Conservation (phyloP, 2,797 vertebrate genomes). For the Brachymystax lenok region DNA sequence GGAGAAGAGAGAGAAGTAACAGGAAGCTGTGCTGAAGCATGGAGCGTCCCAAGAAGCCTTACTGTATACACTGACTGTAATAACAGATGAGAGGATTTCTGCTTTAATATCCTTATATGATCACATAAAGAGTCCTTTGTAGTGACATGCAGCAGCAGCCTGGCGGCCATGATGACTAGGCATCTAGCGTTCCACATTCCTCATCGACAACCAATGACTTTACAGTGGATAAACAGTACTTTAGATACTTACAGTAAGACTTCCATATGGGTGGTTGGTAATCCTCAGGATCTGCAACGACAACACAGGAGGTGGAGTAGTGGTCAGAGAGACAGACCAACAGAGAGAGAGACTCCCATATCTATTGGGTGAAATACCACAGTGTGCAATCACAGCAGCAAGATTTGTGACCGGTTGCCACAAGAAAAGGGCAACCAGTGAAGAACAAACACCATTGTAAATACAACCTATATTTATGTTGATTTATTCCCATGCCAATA, state of each 20-base stretch:
- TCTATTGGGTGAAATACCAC: too few species aligned
- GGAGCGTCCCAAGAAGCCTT: too few species aligned
- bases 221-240: background rate
- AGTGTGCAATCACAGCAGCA: too few species aligned
- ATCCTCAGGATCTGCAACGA: constrained; percentile 90
- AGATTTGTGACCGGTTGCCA: too few species aligned
- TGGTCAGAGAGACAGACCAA: constrained; percentile 37
- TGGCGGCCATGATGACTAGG: constrained; percentile 21
- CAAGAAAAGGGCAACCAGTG: too few species aligned
- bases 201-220: constrained; percentile 28
- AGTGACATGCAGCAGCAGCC: constrained; percentile 5
- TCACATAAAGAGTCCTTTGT: constrained; percentile 20
- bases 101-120: background rate
- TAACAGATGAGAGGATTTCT: too few species aligned
- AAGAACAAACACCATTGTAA: too few species aligned
- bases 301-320: constrained; percentile 30
- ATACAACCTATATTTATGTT: too few species aligned
- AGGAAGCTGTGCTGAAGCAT: background rate
- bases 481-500: too few species aligned
- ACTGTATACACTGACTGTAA: too few species aligned
- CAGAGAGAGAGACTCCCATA: constrained; percentile 37
- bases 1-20: constrained; percentile 28
- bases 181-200: constrained; percentile 5
- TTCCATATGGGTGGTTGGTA: constrained; percentile 99
- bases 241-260: constrained; percentile 93